Conservation (phyloP, 2,888 invertebrate species). For the Andrena flavipes region DNA sequence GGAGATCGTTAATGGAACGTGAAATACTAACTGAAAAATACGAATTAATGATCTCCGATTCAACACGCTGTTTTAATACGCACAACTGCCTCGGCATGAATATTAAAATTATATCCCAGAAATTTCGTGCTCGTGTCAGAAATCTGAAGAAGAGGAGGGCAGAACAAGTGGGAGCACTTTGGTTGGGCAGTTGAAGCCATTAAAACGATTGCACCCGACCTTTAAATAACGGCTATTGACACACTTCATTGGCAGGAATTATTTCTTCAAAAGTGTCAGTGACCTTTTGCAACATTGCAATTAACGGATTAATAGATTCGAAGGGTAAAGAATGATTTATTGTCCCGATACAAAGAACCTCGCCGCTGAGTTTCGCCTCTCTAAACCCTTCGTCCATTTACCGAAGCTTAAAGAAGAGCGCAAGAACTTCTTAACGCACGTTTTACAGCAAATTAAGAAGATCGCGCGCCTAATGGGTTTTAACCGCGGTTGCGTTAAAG, state of each 20-base stretch:
- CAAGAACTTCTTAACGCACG: not conserved
- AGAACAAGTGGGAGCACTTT: slow-evolving; percentile 22
- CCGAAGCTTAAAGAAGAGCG: not conserved
- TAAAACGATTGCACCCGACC: slow-evolving; percentile 42
- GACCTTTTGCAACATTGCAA: slow-evolving; percentile 40
- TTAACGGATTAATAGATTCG: slow-evolving; percentile 36
- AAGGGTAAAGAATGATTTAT: slow-evolving; percentile 31
- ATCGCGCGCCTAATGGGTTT: not conserved
- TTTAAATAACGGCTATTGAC: slow-evolving; percentile 52
- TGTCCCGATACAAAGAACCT: not conserved
- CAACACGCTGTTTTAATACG: too few species aligned
- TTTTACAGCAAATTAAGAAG: not conserved
- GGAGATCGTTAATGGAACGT: not conserved
- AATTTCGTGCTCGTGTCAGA: not conserved
- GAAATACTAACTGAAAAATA: not conserved
- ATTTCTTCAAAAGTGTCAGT: slow-evolving; percentile 41
- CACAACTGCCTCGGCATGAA: not conserved
- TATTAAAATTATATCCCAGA: not conserved
- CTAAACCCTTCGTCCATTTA: not conserved
- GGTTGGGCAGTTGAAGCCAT: slow-evolving; percentile 28
- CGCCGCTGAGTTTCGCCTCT: not conserved
- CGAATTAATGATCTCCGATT: too few species aligned
- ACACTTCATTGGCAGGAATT: slow-evolving; percentile 52
- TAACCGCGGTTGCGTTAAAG: slow-evolving; percentile 1
- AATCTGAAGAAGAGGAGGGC: not conserved